Evolutionary conservation across 2,888 invertebrate species (phyloP), one percentile per base, ranked within the genome.

Genomic region (Sipunculus nudus): DNA sequence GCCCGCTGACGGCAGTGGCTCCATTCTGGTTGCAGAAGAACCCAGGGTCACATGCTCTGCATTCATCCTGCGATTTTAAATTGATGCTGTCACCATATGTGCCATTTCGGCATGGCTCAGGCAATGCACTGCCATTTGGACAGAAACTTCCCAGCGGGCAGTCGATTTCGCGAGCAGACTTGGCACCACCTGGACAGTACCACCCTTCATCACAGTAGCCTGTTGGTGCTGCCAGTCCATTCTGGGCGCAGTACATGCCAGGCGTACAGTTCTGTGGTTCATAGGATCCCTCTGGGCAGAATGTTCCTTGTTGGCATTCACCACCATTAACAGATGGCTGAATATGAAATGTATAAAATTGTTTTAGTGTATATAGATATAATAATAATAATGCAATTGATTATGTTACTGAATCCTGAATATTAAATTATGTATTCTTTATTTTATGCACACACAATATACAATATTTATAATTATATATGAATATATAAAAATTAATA

Each of bases 271-370:
- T 67, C 47, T 58, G 64, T 57, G 74, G 74, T 35, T 62, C 68
- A 1, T 59, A 62, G 0, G 79, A 77, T 0, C 79, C 80, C 6
- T 68, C 68, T 0, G 78, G 80, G 56, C 80, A 81, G 72, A 61
- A 80, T 32, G 70, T 72, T 4, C 81, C 79, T 3, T 75, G 65
- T 31, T 72, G 67, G 60, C 81, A 81, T 21, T 73, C 66, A 2
- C 78, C 80, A n/a, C 80, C 79, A 32, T 72, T 71, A 1, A 59
- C 43, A n/a, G 70, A 59, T 2, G 79, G 75, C 77, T 78, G 68
- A 41, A n/a, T 41, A 13, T 6, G 28, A 25, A 10, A 19, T 46
- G 16, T 19, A 16, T 5, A 23, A n/a, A 6, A 28, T 4, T 13
- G n/a, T 26, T 28, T 28, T 4, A 16, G 29, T 2, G 16, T n/a